Evolutionary conservation across 2,113 vertebrate species (phyloP).

Genomic region (Siniperca knerii): DNA sequence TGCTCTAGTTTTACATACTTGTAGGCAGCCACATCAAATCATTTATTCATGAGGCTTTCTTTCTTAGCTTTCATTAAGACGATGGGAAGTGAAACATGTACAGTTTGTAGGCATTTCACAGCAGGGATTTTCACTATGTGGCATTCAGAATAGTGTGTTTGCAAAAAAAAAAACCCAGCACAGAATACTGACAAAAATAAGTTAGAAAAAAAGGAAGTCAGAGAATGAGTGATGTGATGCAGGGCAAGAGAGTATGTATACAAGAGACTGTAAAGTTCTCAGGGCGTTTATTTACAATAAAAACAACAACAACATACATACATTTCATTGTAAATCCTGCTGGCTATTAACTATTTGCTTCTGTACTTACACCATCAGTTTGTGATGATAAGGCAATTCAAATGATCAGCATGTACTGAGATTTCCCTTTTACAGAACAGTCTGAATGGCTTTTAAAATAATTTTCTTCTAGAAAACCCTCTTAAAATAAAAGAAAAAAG

Average conservation of each 20-base stretch:
- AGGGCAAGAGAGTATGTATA: neutral
- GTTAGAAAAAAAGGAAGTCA: neutral
- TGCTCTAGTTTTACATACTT: constrained; percentile 59
- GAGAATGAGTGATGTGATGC: neutral
- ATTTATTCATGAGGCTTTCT: constrained; percentile 66
- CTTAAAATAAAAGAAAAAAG: constrained; percentile 56
- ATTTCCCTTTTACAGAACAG: constrained; percentile 70
- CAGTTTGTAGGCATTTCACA: constrained; percentile 17
- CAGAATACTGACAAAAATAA: neutral
- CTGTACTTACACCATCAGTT: constrained; percentile 43
- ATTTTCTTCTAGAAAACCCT: constrained; percentile 55
- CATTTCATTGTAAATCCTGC: constrained; percentile 69
- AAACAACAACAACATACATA: constrained; percentile 76
- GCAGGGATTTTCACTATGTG: constrained; percentile 23
- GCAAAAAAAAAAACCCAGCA: neutral
- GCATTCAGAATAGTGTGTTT: constrained; percentile 12
- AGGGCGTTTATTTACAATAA: constrained; percentile 76
- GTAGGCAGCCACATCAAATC: constrained; percentile 57
- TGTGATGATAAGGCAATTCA: constrained; percentile 77
- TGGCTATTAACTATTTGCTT: constrained; percentile 42
- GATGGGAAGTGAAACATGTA: constrained; percentile 37
- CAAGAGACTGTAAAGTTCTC: constrained; percentile 49
- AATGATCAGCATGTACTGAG: constrained; percentile 63
- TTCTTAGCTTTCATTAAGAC: constrained; percentile 43
- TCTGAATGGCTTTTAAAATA: constrained; percentile 61